These are phyloP conservation scores for Oreotragus oreotragus DNA, from an alignment of 2,113 vertebrate genomes.

Conservation along the genomic window DNA sequence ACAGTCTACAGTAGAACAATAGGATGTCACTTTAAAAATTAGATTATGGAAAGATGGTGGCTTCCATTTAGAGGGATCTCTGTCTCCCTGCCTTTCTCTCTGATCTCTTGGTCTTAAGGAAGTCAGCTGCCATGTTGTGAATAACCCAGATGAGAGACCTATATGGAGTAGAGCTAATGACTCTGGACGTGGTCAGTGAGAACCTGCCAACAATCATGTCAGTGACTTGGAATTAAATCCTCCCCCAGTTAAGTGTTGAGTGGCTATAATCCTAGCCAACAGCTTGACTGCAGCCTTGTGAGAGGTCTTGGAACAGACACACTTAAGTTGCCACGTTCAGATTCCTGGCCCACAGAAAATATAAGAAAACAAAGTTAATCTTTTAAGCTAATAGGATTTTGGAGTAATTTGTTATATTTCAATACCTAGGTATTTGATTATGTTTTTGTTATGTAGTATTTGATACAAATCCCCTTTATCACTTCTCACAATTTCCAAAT, in stretches of 20 bases:
- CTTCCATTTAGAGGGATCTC: not conserved
- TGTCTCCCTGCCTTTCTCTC: not conserved
- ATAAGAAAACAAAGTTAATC: not conserved
- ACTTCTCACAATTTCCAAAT: not conserved
- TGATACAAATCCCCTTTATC: not conserved
- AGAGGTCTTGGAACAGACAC: not conserved
- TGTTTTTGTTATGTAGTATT: not conserved
- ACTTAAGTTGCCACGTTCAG: not conserved
- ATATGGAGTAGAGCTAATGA: not conserved
- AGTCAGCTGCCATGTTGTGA: not conserved
- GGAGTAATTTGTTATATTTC: not conserved
- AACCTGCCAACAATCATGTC: not conserved
- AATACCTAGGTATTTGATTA: not conserved
- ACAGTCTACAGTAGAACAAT: not conserved
- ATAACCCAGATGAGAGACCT: not conserved
- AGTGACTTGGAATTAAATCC: not conserved
- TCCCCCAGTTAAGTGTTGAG: no score
- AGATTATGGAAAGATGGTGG: not conserved
- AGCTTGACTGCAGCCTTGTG: not conserved
- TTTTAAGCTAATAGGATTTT: not conserved
- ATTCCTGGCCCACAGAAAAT: not conserved
- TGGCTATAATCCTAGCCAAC: not conserved
- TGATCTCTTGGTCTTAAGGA: not conserved
- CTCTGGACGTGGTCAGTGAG: not conserved
- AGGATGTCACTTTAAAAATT: not conserved